Evolutionary conservation across 2,888 invertebrate genomes (phyloP), one percentile per base, ranked within the genome.

Genomic region (Caenorhabditis drosophilae): DNA sequence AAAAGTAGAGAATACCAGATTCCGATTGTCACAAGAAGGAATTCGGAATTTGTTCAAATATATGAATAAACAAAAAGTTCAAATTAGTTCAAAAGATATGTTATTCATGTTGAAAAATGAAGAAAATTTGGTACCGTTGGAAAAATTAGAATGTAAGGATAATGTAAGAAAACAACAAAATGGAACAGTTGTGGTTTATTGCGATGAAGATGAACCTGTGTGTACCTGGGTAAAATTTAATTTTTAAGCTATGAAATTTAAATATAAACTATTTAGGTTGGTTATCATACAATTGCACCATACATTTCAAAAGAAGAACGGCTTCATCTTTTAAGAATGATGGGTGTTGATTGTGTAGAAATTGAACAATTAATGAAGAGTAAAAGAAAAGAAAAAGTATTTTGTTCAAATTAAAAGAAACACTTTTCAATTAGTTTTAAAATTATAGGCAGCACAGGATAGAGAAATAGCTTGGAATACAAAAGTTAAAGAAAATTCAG

Each of bases 251-350:
- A n/a, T n/a, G 4, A 11, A 23, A 38, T n/a, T n/a, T 9, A 44
- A 18, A 44, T 22, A 44, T 11, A 23, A 44, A 44, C 25, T 61
- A 59, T 67, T 9, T 50, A 73, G 81, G 73, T 79, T 41, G 81
- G 81, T 15, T 70, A 67, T 49, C 68, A 70, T 36, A 76, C 76
- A 6, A 70, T 71, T 12, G 73, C 76, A 15, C 77, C 77, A 18
- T 77, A 76, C 67, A 67, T 76, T 34, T 60, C 68, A 34, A 78
- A 78, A 61, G 78, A 78, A 40, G 76, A 77, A 64, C 58, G 73
- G 12, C 63, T 78, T n/a, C 78, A 78, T 46, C 50, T 73, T 25
- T 50, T 78, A 12, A 53, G 76, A 48, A 69, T 76, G 71, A 63
- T 73, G 63, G 76, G 76, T 11, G 74, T 75, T n/a, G 74, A 76